phyloP scores from a whole-genome alignment of 2,888 invertebrate species.

The Lochmaea crataegi region DNA sequence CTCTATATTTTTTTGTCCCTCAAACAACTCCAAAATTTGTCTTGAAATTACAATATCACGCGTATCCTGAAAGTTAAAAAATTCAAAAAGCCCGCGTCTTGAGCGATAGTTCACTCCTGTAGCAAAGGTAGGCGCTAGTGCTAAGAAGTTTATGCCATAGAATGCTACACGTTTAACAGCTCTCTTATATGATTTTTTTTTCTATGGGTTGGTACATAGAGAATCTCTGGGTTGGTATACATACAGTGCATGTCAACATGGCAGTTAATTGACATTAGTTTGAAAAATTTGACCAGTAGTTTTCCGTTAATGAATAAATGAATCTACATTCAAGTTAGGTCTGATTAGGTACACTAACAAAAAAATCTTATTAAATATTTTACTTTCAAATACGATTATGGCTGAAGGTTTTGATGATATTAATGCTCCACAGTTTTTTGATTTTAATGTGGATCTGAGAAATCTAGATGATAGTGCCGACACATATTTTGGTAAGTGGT shows the following conservation, averaged over 20 bases:
- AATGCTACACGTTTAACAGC: no score
- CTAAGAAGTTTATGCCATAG: no score
- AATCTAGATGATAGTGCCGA: conserved; percentile 43
- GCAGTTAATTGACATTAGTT: not conserved
- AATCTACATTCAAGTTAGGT: not conserved
- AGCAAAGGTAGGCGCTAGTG: no score
- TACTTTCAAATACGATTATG: conserved; percentile 26
- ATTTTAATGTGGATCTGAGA: conserved; percentile 43
- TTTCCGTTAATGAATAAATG: not conserved
- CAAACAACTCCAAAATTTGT: no score
- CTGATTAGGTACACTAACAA: not conserved
- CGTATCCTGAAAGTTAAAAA: no score
- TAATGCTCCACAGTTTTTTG: conserved; percentile 52
- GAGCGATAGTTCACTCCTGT: no score
- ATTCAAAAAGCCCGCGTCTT: no score
- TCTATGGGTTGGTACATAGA: no score
- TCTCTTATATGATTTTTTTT: no score
- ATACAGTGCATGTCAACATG: not conserved
- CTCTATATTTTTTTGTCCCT: no score
- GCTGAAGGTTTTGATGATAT: conserved; percentile 45
- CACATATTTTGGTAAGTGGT: conserved; percentile 50
- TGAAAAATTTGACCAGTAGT: not conserved
- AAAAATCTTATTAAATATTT: not conserved
- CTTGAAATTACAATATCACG: no score
- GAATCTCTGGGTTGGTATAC: no score